A percentile compares a stretch with the other conserved stretches of the same genome.
Evolutionary conservation across 2,113 vertebrate genomes (phyloP).

Genomic region (Pristiophorus japonicus): DNA sequence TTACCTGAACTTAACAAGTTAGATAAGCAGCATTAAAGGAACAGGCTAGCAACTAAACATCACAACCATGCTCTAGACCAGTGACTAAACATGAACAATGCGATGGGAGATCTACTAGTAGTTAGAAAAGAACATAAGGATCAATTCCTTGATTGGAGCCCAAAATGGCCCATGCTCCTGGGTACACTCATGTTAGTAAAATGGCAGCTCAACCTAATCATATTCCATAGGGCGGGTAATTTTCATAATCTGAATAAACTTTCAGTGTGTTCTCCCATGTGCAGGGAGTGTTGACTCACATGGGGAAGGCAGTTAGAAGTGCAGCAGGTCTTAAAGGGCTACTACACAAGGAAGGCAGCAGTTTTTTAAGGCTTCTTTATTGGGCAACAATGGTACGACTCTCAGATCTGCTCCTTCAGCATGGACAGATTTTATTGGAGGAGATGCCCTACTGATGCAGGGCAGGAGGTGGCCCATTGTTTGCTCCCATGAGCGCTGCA

Average conservation of each 20-base stretch:
- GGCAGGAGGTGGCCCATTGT: neutral
- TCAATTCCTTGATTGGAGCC: neutral
- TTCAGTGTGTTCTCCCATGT: neutral
- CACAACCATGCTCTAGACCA: neutral
- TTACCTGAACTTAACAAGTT: neutral
- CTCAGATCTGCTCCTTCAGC: neutral
- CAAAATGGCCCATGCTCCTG: neutral
- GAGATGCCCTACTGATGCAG: neutral
- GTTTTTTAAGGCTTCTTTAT: neutral
- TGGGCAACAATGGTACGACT: neutral
- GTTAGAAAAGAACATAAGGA: no score
- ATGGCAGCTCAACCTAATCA: neutral
- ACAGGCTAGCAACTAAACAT: neutral
- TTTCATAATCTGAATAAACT: neutral
- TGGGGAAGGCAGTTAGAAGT: neutral
- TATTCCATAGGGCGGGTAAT: neutral
- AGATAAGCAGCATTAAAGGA: neutral
- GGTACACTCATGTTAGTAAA: neutral
- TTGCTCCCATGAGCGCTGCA: neutral
- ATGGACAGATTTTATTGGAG: neutral
- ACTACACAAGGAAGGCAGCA: neutral
- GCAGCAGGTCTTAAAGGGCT: neutral
- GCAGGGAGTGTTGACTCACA: neutral
- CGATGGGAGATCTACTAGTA: no score
- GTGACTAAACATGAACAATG: neutral